Conservation (phyloP, 2,888 invertebrate species). For the Atherix ibis region DNA sequence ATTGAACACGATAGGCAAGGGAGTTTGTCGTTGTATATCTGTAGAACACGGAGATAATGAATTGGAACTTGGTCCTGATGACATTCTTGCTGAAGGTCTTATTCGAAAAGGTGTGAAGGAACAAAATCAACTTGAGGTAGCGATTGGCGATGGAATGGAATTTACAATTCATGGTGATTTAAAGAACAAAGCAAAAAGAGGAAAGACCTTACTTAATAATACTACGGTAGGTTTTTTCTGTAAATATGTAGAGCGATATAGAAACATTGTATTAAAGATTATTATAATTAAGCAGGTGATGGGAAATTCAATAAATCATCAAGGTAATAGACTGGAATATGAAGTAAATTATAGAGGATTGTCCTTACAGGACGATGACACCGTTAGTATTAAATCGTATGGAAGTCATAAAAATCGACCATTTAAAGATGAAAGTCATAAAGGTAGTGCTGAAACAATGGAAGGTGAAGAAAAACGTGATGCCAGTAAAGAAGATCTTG, state of each 20-base stretch:
- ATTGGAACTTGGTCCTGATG: slow-evolving; percentile 45
- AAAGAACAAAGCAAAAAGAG: slow-evolving; percentile 65
- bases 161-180: slow-evolving; percentile 85
- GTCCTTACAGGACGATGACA: slow-evolving; percentile 57
- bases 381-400: slow-evolving; percentile 79
- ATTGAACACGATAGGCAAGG: slow-evolving; percentile 34
- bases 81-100: slow-evolving; percentile 68
- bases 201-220: slow-evolving; percentile 65
- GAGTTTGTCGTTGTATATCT: slow-evolving; percentile 48
- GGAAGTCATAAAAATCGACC: slow-evolving; percentile 82
- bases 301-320: slow-evolving; percentile 67
- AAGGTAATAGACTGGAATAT: slow-evolving; percentile 58
- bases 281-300: slow-evolving; percentile 28
- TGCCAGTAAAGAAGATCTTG: slow-evolving; percentile 79
- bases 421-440: slow-evolving; percentile 82
- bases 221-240: slow-evolving; percentile 50
- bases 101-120: slow-evolving; percentile 77
- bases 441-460: slow-evolving; percentile 72
- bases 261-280: background rate
- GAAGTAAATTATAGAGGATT: slow-evolving; percentile 58
- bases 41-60: slow-evolving; percentile 50
- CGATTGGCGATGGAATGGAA: slow-evolving; percentile 86
- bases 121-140: slow-evolving; percentile 78
- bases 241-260: too few species aligned
- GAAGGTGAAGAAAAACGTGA: slow-evolving; percentile 82